Evolutionary conservation across 2,888 invertebrate genomes (phyloP).

Genomic region (Hyposoter didymator): DNA sequence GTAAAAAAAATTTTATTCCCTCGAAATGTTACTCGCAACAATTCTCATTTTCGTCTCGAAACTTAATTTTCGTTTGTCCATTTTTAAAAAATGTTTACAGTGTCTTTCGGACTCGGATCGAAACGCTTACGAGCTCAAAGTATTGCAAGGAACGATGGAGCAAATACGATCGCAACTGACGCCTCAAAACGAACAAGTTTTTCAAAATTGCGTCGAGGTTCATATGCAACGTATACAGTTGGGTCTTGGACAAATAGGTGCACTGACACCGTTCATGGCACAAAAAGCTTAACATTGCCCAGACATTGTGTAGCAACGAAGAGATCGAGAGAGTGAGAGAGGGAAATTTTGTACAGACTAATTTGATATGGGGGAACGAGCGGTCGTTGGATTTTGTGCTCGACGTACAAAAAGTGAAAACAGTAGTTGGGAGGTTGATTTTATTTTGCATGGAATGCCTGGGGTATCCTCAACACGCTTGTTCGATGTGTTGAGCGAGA

Average conservation of each 20-base stretch:
- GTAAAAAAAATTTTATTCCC: slow-evolving; percentile 79
- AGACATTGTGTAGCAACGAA: background rate
- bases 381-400: slow-evolving; percentile 17
- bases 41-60: background rate
- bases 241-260: slow-evolving; percentile 86
- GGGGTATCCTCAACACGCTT: background rate
- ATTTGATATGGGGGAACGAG: slow-evolving; percentile 35
- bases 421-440: slow-evolving; percentile 5
- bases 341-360: slow-evolving; percentile 64
- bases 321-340: slow-evolving; percentile 45
- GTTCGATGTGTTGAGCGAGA: slow-evolving; percentile 25
- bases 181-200: slow-evolving; percentile 90
- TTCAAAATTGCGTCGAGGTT: slow-evolving; percentile 95
- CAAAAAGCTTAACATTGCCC: slow-evolving; percentile 80
- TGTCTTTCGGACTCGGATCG: slow-evolving; percentile 91
- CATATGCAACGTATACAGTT: slow-evolving; percentile 96
- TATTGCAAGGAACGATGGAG: slow-evolving; percentile 95
- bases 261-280: slow-evolving; percentile 82
- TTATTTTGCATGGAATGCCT: slow-evolving; percentile 60
- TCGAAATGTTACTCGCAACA: background rate
- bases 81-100: slow-evolving; percentile 75
- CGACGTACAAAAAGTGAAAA: slow-evolving; percentile 20
- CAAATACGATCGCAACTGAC: slow-evolving; percentile 93
- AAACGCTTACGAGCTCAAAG: slow-evolving; percentile 95
- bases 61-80: slow-evolving; percentile 8